phyloP scores from a whole-genome alignment of 2,113 vertebrate species.

The Pygathrix nemaeus region DNA sequence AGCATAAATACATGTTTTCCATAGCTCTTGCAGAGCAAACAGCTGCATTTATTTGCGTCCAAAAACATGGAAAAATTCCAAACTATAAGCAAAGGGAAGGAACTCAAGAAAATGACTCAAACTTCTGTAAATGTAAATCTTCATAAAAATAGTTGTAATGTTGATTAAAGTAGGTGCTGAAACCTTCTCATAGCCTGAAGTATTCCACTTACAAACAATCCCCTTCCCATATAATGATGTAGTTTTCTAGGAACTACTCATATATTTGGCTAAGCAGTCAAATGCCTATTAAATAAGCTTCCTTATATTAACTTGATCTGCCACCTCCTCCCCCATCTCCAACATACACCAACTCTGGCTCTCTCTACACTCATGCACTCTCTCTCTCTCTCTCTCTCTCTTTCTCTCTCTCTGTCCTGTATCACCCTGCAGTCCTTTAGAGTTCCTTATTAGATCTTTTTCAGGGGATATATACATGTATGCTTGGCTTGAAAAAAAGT shows the following conservation, averaged over 20 bases:
- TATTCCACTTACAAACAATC: conserved; percentile 31
- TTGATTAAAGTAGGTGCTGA: conserved; percentile 67
- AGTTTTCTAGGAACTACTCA: not conserved
- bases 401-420: not conserved
- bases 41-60: conserved; percentile 78
- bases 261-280: not conserved
- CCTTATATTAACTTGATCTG: not conserved
- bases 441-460: not conserved
- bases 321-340: not conserved
- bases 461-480: not conserved
- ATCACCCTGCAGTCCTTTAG: not conserved
- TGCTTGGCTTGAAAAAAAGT: not conserved
- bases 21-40: conserved; percentile 61
- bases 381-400: too few species aligned
- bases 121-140: conserved; percentile 55
- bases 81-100: conserved; percentile 69
- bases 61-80: conserved; percentile 72
- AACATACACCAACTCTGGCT: not conserved
- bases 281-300: not conserved
- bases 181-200: conserved; percentile 38
- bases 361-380: not conserved
- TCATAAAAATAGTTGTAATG: conserved; percentile 53
- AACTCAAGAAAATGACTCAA: conserved; percentile 60
- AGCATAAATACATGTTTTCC: conserved; percentile 74
- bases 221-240: not conserved